These are phyloP conservation scores for Halichoerus grypus DNA, from an alignment of 2,113 vertebrate species.

Conservation along the genomic window DNA sequence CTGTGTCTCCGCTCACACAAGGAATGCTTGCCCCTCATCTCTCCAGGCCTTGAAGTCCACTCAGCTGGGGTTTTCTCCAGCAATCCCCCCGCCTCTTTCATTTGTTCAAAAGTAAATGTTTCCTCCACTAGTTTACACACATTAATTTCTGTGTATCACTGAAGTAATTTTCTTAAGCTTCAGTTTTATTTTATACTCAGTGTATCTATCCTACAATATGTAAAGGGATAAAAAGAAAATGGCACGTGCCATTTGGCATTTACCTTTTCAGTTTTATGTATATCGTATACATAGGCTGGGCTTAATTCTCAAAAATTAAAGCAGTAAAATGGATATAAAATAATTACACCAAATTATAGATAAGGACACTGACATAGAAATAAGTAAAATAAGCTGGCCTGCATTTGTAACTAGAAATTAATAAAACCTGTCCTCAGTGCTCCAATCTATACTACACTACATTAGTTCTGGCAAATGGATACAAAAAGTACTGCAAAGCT, in stretches of 20 bases:
- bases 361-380: neutral
- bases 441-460: neutral
- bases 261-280: neutral
- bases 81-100: neutral
- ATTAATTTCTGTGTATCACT: neutral
- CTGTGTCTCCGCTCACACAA: neutral
- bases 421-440: neutral
- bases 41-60: neutral
- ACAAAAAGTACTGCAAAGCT: neutral
- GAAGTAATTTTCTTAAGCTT: neutral
- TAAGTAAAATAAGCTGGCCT: neutral
- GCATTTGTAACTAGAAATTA: neutral
- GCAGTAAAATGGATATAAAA: neutral
- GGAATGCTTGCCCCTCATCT: neutral
- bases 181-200: neutral
- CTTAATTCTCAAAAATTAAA: constrained; percentile 5
- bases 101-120: neutral
- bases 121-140: neutral
- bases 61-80: neutral
- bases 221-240: neutral
- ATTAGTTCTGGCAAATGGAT: neutral
- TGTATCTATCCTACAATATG: neutral
- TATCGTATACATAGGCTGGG: neutral
- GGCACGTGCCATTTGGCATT: neutral
- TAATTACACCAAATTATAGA: neutral